Conservation (phyloP, 2,888 invertebrate species). For the Onchidella celtica region DNA sequence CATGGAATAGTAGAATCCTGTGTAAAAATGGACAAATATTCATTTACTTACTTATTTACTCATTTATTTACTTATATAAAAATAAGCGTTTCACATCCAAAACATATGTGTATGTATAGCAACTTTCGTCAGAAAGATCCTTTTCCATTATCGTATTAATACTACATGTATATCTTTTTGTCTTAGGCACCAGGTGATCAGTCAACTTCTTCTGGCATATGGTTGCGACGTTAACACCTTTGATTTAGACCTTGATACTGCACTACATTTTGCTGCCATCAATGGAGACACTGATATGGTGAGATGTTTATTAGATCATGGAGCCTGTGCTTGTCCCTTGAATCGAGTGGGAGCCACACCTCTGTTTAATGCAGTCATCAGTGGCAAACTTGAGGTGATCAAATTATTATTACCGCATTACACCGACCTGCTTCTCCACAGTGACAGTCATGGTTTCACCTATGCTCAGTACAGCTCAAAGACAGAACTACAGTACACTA, state of each 20-base stretch:
- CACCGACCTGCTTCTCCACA: constrained; percentile 58
- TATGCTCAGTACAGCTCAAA: constrained; percentile 18
- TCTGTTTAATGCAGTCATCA: constrained; percentile 74
- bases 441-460: constrained; percentile 56
- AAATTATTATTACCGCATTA: constrained; percentile 64
- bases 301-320: constrained; percentile 61
- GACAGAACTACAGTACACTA: constrained; percentile 51
- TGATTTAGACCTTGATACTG: constrained; percentile 74
- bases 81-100: too few species aligned
- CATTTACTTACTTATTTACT: too few species aligned
- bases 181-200: constrained; percentile 46
- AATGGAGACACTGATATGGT: constrained; percentile 68
- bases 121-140: too few species aligned
- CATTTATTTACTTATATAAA: too few species aligned
- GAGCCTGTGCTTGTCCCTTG: constrained; percentile 67
- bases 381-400: constrained; percentile 58
- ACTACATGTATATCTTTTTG: too few species aligned
- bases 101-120: too few species aligned
- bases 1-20: too few species aligned
- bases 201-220: constrained; percentile 63
- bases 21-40: too few species aligned
- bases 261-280: constrained; percentile 72
- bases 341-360: constrained; percentile 67
- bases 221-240: constrained; percentile 72
- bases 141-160: too few species aligned